Percentiles rank a stretch among this genome's conserved stretches.
Conservation (phyloP, 2,888 invertebrate genomes). For the Tenthredo notha region DNA sequence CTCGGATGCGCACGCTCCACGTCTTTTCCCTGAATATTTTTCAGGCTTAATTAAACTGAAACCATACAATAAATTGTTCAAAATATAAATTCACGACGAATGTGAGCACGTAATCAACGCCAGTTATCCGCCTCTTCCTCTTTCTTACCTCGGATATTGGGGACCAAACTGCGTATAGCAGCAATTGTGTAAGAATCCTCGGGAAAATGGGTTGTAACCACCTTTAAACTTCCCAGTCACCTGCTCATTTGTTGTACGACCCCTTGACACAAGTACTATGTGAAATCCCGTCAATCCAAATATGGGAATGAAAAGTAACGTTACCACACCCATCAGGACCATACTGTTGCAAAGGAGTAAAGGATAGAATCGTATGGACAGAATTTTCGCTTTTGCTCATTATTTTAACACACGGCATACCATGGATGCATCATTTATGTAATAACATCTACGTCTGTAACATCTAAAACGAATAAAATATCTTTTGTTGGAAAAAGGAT, state of each 20-base stretch:
- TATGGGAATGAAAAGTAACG: constrained; percentile 96
- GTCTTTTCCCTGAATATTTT: constrained; percentile 84
- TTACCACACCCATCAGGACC: constrained; percentile 95
- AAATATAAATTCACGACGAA: not conserved
- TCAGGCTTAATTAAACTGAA: constrained; percentile 84
- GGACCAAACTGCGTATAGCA: constrained; percentile 97
- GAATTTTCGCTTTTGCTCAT: not conserved
- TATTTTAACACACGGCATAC: not conserved
- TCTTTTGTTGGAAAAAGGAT: constrained; percentile 83
- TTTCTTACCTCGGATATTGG: constrained; percentile 94
- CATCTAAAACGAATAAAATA: not conserved
- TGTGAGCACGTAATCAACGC: not conserved
- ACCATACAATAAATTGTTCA: constrained; percentile 55
- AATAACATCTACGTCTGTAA: not conserved
- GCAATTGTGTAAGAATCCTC: constrained; percentile 97
- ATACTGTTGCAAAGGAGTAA: constrained; percentile 81
- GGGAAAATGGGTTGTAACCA: constrained; percentile 98
- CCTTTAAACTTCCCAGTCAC: constrained; percentile 99
- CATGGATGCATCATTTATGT: not conserved
- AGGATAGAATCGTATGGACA: constrained; percentile 63
- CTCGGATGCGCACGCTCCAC: constrained; percentile 78
- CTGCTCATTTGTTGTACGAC: constrained; percentile 99
- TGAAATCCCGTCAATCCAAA: constrained; percentile 99
- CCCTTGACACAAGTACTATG: constrained; percentile 96
- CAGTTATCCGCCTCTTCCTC: not conserved